Percentiles rank a stretch among this genome's conserved stretches.
Evolutionary conservation across 2,888 invertebrate genomes (phyloP).

Genomic region (Pinctada fucata): DNA sequence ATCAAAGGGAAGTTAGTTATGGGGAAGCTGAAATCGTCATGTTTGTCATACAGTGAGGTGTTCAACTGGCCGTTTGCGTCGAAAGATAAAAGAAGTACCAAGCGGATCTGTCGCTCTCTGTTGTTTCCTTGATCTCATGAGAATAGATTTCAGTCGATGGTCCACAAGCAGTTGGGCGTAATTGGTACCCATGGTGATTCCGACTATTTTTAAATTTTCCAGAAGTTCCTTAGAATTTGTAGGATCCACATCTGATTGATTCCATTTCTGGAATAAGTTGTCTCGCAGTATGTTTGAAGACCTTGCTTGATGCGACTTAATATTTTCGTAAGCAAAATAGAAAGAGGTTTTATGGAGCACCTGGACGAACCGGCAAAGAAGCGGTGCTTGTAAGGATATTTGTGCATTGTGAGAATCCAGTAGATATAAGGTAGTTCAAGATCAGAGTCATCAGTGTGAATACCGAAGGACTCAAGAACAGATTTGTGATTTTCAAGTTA

Average conservation of each 20-base stretch:
- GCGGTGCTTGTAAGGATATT: not conserved
- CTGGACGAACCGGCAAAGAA: not conserved
- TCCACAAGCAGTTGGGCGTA: too few relatives aligned
- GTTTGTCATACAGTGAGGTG: too few relatives aligned
- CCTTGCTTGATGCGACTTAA: not conserved
- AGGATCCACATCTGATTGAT: conserved; percentile 3
- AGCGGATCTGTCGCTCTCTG: too few relatives aligned
- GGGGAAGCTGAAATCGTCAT: too few relatives aligned
- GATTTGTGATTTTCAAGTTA: not conserved
- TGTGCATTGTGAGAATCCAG: not conserved
- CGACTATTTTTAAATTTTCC: not conserved
- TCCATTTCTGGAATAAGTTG: not conserved
- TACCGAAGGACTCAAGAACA: not conserved
- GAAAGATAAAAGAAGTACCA: too few relatives aligned
- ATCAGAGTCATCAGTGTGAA: not conserved
- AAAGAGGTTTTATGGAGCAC: not conserved
- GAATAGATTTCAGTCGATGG: too few relatives aligned
- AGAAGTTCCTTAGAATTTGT: not conserved
- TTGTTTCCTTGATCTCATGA: too few relatives aligned
- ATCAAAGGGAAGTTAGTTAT: too few relatives aligned
- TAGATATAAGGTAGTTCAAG: not conserved
- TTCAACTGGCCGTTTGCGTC: too few relatives aligned
- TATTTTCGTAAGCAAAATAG: not conserved
- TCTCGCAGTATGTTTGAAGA: not conserved
- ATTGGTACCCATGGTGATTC: too few relatives aligned